phyloP scores from a whole-genome alignment of 2,113 vertebrate species.

The Scortum barcoo region DNA sequence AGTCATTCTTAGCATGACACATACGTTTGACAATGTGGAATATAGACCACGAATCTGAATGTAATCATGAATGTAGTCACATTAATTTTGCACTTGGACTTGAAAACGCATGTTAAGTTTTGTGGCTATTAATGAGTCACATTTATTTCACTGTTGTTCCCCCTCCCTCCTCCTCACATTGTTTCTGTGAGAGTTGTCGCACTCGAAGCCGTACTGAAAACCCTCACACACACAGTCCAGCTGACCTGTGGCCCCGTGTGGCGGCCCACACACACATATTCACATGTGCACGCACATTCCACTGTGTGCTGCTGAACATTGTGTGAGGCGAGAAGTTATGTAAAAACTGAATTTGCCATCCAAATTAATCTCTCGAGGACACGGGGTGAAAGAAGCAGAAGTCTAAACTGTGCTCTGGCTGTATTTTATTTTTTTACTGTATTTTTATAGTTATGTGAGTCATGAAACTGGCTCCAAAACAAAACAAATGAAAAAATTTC shows the following conservation, averaged over 20 bases:
- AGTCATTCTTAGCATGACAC: slow-evolving; percentile 18
- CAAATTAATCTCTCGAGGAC: neutral
- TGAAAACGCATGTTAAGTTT: neutral
- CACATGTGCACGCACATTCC: slow-evolving; percentile 68
- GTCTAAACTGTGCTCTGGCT: neutral
- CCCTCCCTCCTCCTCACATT: slow-evolving; percentile 8
- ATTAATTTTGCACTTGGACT: neutral
- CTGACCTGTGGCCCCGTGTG: slow-evolving; percentile 45
- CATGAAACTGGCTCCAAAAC: neutral
- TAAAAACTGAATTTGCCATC: slow-evolving; percentile 42
- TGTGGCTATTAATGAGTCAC: neutral
- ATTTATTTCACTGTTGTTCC: slow-evolving; percentile 10
- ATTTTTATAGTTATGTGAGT: neutral
- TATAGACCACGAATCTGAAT: neutral
- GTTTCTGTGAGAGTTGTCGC: slow-evolving; percentile 32
- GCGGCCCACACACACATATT: slow-evolving; percentile 59
- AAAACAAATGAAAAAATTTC: neutral
- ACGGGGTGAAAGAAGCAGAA: neutral
- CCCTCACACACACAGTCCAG: slow-evolving; percentile 39
- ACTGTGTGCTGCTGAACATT: slow-evolving; percentile 59
- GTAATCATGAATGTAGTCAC: neutral
- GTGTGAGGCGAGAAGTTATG: slow-evolving; percentile 49
- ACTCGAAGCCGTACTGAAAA: slow-evolving; percentile 39
- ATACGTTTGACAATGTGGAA: neutral
- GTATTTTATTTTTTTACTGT: neutral